Percentiles rank a stretch among this genome's conserved stretches.
These are phyloP conservation scores for Sycophaga agraensis DNA, from an alignment of 1,140 invertebrate genomes.

Conservation along the genomic window DNA sequence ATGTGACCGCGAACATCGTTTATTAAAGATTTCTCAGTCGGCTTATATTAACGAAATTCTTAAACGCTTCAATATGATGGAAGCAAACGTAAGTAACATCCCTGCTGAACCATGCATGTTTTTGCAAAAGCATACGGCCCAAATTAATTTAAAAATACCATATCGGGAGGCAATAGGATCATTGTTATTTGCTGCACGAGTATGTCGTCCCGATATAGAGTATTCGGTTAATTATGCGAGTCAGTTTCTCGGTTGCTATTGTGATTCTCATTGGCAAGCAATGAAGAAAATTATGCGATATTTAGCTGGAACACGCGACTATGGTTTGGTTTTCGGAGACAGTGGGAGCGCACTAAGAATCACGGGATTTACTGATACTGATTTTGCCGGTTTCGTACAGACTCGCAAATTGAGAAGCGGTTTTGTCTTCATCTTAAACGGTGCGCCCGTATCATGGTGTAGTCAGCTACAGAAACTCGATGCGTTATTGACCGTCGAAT, in stretches of 20 bases:
- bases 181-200: too few relatives aligned
- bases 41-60: too few relatives aligned
- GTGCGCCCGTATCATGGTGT: background rate
- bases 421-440: background rate
- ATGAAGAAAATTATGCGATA: slow-evolving; percentile 27
- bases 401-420: background rate
- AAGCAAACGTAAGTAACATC: too few relatives aligned
- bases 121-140: too few relatives aligned
- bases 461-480: slow-evolving; percentile 37
- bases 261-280: slow-evolving; percentile 21
- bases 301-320: slow-evolving; percentile 14
- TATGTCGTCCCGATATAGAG: slow-evolving; percentile 7
- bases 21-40: too few relatives aligned
- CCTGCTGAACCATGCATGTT: too few relatives aligned
- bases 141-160: too few relatives aligned
- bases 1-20: too few relatives aligned
- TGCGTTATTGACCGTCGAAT: slow-evolving; percentile 47
- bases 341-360: too few relatives aligned
- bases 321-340: slow-evolving; percentile 1
- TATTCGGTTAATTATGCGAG: slow-evolving; percentile 11
- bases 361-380: background rate
- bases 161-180: too few relatives aligned
- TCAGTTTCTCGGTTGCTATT: slow-evolving; percentile 1
- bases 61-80: too few relatives aligned
- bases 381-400: background rate